Evolutionary conservation across 1,140 invertebrate genomes (phyloP).

Genomic region (Panagrolaimus sp.): DNA sequence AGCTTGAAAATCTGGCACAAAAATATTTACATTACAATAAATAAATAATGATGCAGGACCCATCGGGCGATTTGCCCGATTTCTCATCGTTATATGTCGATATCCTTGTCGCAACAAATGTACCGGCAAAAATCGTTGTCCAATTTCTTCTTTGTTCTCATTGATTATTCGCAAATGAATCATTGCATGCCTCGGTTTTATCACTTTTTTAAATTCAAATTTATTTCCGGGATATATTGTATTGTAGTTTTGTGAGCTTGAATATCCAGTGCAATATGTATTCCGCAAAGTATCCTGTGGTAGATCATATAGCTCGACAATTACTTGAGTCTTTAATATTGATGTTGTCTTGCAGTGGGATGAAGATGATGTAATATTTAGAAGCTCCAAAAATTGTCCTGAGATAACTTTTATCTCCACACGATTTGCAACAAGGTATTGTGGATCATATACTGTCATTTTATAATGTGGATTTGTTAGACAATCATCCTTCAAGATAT

Average conservation of each 20-base stretch:
- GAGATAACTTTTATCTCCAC: slow-evolving; percentile 22
- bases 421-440: slow-evolving; percentile 23
- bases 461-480: slow-evolving; percentile 22
- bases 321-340: neutral
- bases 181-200: slow-evolving; percentile 36
- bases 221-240: slow-evolving; percentile 21
- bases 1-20: slow-evolving; percentile 26
- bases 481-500: slow-evolving; percentile 30
- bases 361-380: neutral
- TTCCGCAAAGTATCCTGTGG: slow-evolving; percentile 26
- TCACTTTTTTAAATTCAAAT: slow-evolving; percentile 33
- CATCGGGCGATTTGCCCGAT: slow-evolving; percentile 24
- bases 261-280: slow-evolving; percentile 16
- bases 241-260: slow-evolving; percentile 19
- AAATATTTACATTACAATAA: slow-evolving; percentile 25
- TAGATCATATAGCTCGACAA: slow-evolving; percentile 28
- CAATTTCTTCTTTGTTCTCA: slow-evolving; percentile 23
- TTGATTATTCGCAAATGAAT: slow-evolving; percentile 29
- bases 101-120: slow-evolving; percentile 35
- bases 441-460: slow-evolving; percentile 20
- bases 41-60: slow-evolving; percentile 30
- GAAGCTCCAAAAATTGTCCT: slow-evolving; percentile 21
- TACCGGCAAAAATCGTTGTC: slow-evolving; percentile 27
- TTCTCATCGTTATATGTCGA: slow-evolving; percentile 28
- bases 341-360: neutral